Conservation (phyloP, 2,888 invertebrate species). For the Plagodis dolabraria region DNA sequence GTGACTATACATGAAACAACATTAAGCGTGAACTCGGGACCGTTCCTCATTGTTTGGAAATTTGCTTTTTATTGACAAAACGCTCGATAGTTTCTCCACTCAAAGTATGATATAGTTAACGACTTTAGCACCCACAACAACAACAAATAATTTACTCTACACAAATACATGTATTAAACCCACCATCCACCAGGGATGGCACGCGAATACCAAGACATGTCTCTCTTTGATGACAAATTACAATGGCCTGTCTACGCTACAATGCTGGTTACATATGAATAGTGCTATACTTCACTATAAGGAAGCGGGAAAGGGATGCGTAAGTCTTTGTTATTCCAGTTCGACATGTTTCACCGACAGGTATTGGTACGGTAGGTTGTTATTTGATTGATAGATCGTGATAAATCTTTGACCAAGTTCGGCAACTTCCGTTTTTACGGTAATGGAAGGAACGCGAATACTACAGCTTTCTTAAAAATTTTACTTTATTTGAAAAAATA, state of each 20-base stretch:
- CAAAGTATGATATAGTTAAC: no score
- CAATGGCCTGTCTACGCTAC: constrained; percentile 35
- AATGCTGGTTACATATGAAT: constrained; percentile 32
- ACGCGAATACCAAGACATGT: constrained; percentile 25
- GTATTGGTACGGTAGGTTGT: constrained; percentile 28
- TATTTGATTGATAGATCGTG: constrained; percentile 35
- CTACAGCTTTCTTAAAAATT: no score
- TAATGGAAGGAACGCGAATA: constrained; percentile 9
- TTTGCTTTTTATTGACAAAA: no score
- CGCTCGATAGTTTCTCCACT: no score
- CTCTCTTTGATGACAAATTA: constrained; percentile 41
- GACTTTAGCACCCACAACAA: no score
- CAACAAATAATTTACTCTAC: no score
- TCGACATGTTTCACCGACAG: constrained; percentile 35
- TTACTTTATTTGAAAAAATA: no score
- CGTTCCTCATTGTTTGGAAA: no score
- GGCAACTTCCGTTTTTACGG: constrained; percentile 19
- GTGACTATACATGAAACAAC: no score
- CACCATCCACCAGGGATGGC: constrained; percentile 6
- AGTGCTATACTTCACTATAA: constrained; percentile 22
- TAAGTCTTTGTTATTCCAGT: constrained; percentile 32
- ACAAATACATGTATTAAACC: not conserved
- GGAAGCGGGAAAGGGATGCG: constrained; percentile 34
- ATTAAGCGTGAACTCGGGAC: no score
- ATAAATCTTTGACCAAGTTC: constrained; percentile 31